A percentile compares a stretch with the other conserved stretches of the same genome.
Evolutionary conservation across 2,113 vertebrate species (phyloP).

Genomic region (Ceyx cyanopectus): DNA sequence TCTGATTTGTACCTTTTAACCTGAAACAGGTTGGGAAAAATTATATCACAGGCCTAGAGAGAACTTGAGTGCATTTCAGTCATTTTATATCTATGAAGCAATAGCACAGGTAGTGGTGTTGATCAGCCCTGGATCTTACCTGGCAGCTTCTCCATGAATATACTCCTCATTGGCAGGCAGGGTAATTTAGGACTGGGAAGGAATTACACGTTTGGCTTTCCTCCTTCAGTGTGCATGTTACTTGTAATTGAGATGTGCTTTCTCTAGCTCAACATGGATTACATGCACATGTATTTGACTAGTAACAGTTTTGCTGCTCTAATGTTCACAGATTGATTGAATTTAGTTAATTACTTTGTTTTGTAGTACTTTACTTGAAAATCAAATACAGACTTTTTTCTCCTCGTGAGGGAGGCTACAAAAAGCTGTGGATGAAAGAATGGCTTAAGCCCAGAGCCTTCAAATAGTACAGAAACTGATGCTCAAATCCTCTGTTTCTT

Average conservation of each 20-base stretch:
- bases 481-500: neutral
- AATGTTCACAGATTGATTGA: neutral
- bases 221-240: neutral
- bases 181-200: neutral
- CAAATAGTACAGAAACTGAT: neutral
- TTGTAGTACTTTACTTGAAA: neutral
- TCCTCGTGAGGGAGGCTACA: neutral
- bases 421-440: neutral
- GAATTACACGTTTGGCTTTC: neutral
- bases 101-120: neutral
- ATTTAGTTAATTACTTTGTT: neutral
- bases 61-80: neutral
- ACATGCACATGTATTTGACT: accelerated
- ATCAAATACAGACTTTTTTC: neutral
- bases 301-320: neutral
- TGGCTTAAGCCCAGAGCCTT: neutral
- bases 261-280: neutral
- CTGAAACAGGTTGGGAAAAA: neutral
- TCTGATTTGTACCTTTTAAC: neutral
- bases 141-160: neutral
- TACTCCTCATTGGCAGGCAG: neutral
- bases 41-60: neutral
- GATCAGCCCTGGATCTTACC: neutral
- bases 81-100: neutral
- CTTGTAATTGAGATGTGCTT: neutral